These are phyloP conservation scores for Isichthys henryi DNA, from an alignment of 2,113 vertebrate genomes.

Conservation along the genomic window DNA sequence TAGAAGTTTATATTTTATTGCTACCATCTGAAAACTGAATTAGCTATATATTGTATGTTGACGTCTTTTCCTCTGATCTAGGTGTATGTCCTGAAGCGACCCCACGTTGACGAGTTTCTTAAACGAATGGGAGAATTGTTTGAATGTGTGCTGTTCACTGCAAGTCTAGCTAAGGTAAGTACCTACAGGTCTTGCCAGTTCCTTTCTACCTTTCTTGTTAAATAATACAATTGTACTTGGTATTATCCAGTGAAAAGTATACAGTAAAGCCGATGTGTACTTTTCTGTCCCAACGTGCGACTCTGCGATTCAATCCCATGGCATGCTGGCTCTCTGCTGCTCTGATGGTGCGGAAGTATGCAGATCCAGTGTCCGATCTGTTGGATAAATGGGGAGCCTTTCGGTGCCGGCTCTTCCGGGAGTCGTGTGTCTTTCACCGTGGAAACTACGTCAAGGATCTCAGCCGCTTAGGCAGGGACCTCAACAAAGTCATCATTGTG, in stretches of 20 bases:
- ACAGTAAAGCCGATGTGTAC: neutral
- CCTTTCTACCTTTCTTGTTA: neutral
- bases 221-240: neutral
- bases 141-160: conserved; percentile 93
- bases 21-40: neutral
- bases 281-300: neutral
- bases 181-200: neutral
- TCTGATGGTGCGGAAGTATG: conserved; percentile 65
- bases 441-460: conserved; percentile 97
- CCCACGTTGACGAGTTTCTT: conserved; percentile 89
- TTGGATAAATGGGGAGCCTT: conserved; percentile 93
- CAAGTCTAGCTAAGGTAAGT: conserved; percentile 91
- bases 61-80: conserved; percentile 39
- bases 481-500: conserved; percentile 86
- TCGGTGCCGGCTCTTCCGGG: conserved; percentile 82
- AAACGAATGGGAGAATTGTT: conserved; percentile 93
- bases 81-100: conserved; percentile 93
- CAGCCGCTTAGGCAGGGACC: conserved; percentile 85
- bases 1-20: neutral
- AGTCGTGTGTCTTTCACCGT: conserved; percentile 90
- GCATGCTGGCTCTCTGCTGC: neutral
- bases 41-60: neutral
- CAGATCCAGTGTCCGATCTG: conserved; percentile 87
- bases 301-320: neutral
- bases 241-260: neutral